Base-by-base conservation (phyloP, 2,888 invertebrate genomes). In the Odontocolon sp. region DNA sequence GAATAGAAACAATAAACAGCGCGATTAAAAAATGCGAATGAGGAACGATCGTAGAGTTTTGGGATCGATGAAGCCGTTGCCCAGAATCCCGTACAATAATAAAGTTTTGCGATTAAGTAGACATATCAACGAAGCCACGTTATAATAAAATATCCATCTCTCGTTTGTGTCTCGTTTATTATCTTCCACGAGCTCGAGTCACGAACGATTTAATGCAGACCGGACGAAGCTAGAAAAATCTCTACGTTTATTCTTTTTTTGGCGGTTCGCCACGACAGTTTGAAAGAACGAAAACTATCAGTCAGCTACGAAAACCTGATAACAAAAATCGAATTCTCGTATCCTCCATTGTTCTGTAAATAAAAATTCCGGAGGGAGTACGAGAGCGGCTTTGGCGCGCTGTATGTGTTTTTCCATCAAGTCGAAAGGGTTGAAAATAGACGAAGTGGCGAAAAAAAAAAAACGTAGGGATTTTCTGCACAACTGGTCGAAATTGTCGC, bases 71-170 rank as follows among this genome's bases (percentile, higher is more conserved):
- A 54, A 63, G 45, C 69, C 52, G 69, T 79, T 77, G 67, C 31
- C 45, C 68, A 52, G 78, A 83, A 78, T n/a, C n/a, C 75, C 83
- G 86, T 86, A 84, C 85, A 85, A 86, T 87, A 86, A 84, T 80
- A 80, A 81, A 23, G 54, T 85, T 81, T 84, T 70, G 79, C 79
- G 68, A 80, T 85, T 86, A 85, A 84, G 85, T 87, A 87, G 86
- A 87, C 87, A 87, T 87, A 87, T 87, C 87, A 87, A 87, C 87
- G 87, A 87, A 87, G 70, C 74, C 71, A 76, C 75, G 78, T 82
- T 82, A 76, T 83, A 73, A 82, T 81, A 36, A 54, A 59, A 63
- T 61, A 71, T 38, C 38, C 38, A 54, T 40, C n/a, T 40, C 80
- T 78, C 79, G 64, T 76, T 77, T 77, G 75, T 79, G 63, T 71